Conservation (phyloP, 2,113 vertebrate species). For the Coptodon bakossiorum region DNA sequence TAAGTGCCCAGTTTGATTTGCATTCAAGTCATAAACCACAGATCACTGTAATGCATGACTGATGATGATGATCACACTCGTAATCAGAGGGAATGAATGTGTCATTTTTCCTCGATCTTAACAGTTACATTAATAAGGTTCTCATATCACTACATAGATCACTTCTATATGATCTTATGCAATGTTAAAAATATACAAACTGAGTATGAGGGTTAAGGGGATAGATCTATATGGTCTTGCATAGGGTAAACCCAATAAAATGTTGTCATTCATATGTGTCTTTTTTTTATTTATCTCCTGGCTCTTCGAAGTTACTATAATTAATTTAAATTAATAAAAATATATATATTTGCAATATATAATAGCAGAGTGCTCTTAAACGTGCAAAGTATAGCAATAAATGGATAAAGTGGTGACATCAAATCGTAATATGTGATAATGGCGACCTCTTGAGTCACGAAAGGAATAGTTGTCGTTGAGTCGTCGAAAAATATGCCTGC, state of each 20-base stretch:
- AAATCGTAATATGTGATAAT: not conserved
- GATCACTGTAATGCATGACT: conserved; percentile 64
- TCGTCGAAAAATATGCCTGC: conserved; percentile 27
- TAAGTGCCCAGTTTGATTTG: conserved; percentile 62
- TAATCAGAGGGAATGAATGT: conserved; percentile 50
- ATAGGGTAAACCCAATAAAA: conserved; percentile 64
- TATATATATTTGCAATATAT: not conserved
- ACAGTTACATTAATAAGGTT: conserved; percentile 36
- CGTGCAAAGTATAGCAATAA: not conserved
- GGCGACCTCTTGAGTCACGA: conserved; percentile 24
- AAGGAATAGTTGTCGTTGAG: not conserved
- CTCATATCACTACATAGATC: conserved; percentile 59
- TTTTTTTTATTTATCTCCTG: not conserved
- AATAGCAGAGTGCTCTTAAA: not conserved
- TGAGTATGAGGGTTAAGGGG: conserved; percentile 48
- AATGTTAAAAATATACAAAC: conserved; percentile 62
- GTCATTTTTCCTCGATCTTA: conserved; percentile 43
- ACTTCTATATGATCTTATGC: conserved; percentile 68
- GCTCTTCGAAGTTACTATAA: not conserved
- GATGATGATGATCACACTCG: conserved; percentile 37
- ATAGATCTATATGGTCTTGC: conserved; percentile 56
- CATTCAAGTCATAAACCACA: conserved; percentile 53
- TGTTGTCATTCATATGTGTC: conserved; percentile 36
- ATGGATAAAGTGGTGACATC: not conserved
- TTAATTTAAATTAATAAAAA: not conserved